These are phyloP conservation scores for Criorhina ranunculi DNA, from an alignment of 2,888 invertebrate genomes.

Conservation along the genomic window DNA sequence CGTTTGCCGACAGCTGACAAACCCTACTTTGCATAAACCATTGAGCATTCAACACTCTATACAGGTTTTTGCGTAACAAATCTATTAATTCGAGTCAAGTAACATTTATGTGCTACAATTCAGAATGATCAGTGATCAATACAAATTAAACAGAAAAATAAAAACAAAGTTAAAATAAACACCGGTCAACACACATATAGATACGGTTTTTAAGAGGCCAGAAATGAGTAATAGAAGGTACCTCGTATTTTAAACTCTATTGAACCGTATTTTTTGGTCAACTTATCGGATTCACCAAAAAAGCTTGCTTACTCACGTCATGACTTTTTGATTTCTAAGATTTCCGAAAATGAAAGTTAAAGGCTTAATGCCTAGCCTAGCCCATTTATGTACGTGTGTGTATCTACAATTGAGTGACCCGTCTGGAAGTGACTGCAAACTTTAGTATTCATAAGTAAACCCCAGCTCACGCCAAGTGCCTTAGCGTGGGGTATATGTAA, in stretches of 20 bases:
- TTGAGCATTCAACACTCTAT: neutral
- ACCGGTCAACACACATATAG: neutral
- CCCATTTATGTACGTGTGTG: neutral
- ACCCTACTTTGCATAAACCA: conserved; percentile 14
- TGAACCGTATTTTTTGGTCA: neutral
- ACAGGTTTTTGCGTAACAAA: conserved; percentile 18
- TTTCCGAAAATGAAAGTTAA: conserved; percentile 28
- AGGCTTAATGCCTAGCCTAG: neutral
- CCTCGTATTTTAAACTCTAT: neutral
- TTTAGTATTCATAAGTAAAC: conserved; percentile 56
- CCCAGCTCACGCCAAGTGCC: conserved; percentile 59
- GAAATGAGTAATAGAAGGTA: conserved; percentile 7
- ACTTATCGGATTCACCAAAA: neutral
- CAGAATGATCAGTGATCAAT: neutral
- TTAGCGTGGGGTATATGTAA: conserved; percentile 59
- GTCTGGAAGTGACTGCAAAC: conserved; percentile 32
- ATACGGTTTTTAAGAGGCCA: neutral
- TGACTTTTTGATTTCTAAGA: conserved; percentile 1
- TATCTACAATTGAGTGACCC: conserved; percentile 8
- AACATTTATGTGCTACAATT: neutral
- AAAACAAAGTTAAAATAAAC: neutral
- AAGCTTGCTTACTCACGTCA: conserved; percentile 7
- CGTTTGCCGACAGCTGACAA: conserved; percentile 12
- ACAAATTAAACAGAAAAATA: neutral
- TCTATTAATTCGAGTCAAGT: neutral